phyloP scores from a whole-genome alignment of 2,888 invertebrate genomes.

The Colletes collaris region DNA sequence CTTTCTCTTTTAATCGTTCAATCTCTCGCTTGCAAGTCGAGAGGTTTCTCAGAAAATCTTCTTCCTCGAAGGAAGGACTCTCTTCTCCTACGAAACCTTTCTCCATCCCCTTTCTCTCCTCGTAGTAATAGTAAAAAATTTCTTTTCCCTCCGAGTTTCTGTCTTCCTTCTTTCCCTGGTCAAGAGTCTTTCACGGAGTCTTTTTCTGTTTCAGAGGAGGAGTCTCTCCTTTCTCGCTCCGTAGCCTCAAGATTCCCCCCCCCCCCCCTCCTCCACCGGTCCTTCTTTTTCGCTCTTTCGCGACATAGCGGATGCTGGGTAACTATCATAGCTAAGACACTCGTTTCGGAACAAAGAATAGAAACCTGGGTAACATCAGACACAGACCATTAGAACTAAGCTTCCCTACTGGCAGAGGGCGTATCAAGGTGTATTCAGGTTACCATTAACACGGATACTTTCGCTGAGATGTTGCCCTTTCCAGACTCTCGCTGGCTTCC shows the following conservation, averaged over 20 bases:
- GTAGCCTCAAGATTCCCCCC: background rate
- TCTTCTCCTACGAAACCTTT: background rate
- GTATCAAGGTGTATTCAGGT: conserved; percentile 58
- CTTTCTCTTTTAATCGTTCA: conserved; percentile 16
- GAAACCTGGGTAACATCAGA: conserved; percentile 33
- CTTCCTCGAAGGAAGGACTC: background rate
- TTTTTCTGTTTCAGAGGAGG: background rate
- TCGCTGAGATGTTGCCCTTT: conserved; percentile 67
- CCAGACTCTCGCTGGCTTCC: conserved; percentile 38
- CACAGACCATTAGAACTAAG: conserved; percentile 63
- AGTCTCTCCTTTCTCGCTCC: background rate
- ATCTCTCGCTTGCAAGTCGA: background rate
- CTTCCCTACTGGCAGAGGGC: conserved; percentile 57
- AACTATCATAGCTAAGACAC: conserved; percentile 48
- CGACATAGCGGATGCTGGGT: conserved; percentile 21
- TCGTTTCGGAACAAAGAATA: conserved; percentile 35
- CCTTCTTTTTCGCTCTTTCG: background rate
- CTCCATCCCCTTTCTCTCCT: background rate
- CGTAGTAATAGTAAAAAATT: background rate
- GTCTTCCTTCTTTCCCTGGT: background rate
- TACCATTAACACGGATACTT: conserved; percentile 72
- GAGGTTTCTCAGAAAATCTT: background rate
- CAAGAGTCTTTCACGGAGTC: conserved; percentile 1
- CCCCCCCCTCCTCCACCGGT: background rate
- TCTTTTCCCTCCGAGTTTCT: background rate